Base-by-base conservation (phyloP, 2,888 invertebrate genomes). In the Dynastes tityus region DNA sequence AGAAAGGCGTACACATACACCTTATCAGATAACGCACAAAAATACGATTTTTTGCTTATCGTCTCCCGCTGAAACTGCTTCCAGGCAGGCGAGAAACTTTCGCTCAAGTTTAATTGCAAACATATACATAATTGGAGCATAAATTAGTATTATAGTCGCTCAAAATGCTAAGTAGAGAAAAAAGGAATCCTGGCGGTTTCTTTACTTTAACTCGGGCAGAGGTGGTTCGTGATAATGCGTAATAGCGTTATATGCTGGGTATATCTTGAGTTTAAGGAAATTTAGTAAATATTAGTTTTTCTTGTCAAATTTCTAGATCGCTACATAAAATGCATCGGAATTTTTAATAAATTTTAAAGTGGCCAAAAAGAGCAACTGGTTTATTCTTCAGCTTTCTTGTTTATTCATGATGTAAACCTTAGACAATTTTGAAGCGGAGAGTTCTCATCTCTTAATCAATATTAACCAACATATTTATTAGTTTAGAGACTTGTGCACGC, bases 1-100 rank as follows among this genome's bases (percentile, higher is more conserved):
- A 73, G 73, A 40, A 73, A 73, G 58, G 58, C 73, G 58, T 16
- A 40, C 58, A 70, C 51, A 51, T 51, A 32, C 32, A 58, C 73
- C 40, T 61, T 73, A 73, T 73, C 73, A 73, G 73, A 73, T 73
- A 73, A 73, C 73, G 73, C 73, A 73, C 73, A 73, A 73, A 73
- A 73, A 73, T 73, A 73, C 73, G 58, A 73, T 73, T 73, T 73
- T 58, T 58, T 29, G 40, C 73, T 73, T 73, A 73, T 73, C 73
- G 73, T 61, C 37, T 58, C 73, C 22, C 9, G 58, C 37, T 58
- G 71, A 71, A 71, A 71, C 58, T 55, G 71, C 71, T 71, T 55
- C 55, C 71, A 71, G 58, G 71, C 71, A 71, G 37, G 71, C 73
- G 58, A 73, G 73, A 73, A 61, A 73, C 73, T 55, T 73, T 61